Evolutionary conservation across 1,140 invertebrate species (phyloP).

Genomic region (Parapsyche elsis): DNA sequence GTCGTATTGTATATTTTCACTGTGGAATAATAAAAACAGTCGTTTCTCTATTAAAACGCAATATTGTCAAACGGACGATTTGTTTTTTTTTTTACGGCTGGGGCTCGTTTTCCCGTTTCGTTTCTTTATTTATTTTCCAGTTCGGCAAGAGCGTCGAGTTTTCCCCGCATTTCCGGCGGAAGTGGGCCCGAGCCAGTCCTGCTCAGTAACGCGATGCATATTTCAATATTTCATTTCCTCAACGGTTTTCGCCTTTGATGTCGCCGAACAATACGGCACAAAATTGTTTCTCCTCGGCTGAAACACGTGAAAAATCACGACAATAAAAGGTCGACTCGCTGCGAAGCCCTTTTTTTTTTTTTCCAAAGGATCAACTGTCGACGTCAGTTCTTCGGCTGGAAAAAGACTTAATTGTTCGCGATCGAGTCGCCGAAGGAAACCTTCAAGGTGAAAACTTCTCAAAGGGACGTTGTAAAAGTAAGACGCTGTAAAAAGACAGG

Average conservation of each 20-base stretch:
- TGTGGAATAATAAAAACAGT: no score
- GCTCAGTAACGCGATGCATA: conserved; percentile 48
- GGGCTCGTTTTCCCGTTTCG: conserved; percentile 7
- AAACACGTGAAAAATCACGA: background rate
- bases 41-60: background rate
- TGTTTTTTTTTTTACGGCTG: background rate
- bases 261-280: conserved; percentile 12
- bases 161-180: conserved; percentile 39
- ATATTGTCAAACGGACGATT: conserved; percentile 11
- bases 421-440: background rate
- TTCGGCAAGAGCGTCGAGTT: background rate
- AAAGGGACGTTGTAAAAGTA: no score
- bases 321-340: no score
- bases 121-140: background rate
- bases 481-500: no score
- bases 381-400: background rate
- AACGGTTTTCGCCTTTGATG: conserved; percentile 45
- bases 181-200: conserved; percentile 6
- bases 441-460: no score
- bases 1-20: no score
- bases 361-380: background rate
- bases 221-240: conserved; percentile 55
- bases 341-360: no score
- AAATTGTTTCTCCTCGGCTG: background rate
- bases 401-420: background rate